phyloP scores from a whole-genome alignment of 2,113 vertebrate species.

The Hypanus sabinus region DNA sequence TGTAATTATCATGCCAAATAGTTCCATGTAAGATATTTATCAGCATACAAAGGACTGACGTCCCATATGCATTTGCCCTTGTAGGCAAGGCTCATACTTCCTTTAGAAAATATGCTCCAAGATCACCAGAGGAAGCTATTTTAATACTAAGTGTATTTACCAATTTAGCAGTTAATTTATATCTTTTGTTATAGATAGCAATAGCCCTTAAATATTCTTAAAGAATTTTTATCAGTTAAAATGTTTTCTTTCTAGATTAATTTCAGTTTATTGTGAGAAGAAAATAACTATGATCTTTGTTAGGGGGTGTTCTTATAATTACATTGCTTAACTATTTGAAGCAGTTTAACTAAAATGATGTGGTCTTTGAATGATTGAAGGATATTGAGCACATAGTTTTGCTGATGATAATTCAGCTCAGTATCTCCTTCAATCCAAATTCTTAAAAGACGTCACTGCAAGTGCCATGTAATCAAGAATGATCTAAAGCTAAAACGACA shows the following conservation, averaged over 20 bases:
- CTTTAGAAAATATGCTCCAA: not conserved
- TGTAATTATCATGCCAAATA: not conserved
- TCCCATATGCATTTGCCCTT: not conserved
- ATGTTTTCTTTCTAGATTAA: not conserved
- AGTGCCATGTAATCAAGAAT: not conserved
- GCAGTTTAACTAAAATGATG: not conserved
- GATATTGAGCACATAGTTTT: not conserved
- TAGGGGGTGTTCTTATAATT: not conserved
- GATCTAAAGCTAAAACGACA: not conserved
- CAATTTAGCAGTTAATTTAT: slow-evolving; percentile 11
- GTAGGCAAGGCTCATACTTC: not conserved
- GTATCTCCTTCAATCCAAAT: not conserved
- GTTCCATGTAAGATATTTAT: not conserved
- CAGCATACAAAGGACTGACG: not conserved
- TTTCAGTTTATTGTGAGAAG: not conserved
- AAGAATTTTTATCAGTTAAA: slow-evolving; percentile 4
- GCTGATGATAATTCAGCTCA: not conserved
- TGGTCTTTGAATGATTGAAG: not conserved
- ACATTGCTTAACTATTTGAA: not conserved
- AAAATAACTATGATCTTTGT: not conserved
- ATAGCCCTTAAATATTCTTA: slow-evolving; percentile 19
- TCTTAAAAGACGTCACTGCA: not conserved
- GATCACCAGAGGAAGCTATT: not conserved
- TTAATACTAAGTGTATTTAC: slow-evolving; percentile 3
- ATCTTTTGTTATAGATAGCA: not conserved